A percentile compares a stretch with the other conserved stretches of the same genome.
Evolutionary conservation across 2,888 invertebrate species (phyloP).

Genomic region (Eurois occulta): DNA sequence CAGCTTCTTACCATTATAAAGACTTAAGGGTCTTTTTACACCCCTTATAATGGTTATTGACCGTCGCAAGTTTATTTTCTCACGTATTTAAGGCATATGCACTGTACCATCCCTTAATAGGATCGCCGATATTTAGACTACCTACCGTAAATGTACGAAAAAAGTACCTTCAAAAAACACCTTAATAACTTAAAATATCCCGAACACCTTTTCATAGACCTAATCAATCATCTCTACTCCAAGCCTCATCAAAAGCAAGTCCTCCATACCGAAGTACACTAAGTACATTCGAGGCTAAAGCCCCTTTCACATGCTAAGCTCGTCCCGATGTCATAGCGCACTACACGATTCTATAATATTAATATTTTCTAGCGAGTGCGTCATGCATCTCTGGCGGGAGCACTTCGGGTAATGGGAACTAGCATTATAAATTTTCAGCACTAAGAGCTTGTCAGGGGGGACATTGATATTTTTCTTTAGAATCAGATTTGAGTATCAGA

Average conservation of each 20-base stretch:
- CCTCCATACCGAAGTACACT: not conserved
- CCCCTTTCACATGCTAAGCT: constrained; percentile 47
- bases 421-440: constrained; percentile 87
- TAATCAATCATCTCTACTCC: constrained; percentile 42
- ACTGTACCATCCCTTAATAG: not conserved
- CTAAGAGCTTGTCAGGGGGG: constrained; percentile 84
- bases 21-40: no score
- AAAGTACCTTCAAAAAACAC: not conserved
- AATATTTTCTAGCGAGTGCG: constrained; percentile 80
- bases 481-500: constrained; percentile 51
- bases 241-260: constrained; percentile 30
- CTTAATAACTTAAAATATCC: constrained; percentile 6
- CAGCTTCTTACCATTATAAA: no score
- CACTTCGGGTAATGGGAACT: constrained; percentile 87
- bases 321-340: constrained; percentile 39
- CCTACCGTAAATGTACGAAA: not conserved
- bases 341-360: constrained; percentile 67
- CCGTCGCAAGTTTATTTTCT: not conserved
- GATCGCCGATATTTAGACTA: not conserved
- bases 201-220: constrained; percentile 25
- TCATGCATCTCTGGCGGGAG: constrained; percentile 77
- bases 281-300: constrained; percentile 30
- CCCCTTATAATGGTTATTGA: not conserved
- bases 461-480: constrained; percentile 82
- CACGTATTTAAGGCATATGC: not conserved